Conservation (phyloP, 2,888 invertebrate genomes). For the Heliothis peltigera region DNA sequence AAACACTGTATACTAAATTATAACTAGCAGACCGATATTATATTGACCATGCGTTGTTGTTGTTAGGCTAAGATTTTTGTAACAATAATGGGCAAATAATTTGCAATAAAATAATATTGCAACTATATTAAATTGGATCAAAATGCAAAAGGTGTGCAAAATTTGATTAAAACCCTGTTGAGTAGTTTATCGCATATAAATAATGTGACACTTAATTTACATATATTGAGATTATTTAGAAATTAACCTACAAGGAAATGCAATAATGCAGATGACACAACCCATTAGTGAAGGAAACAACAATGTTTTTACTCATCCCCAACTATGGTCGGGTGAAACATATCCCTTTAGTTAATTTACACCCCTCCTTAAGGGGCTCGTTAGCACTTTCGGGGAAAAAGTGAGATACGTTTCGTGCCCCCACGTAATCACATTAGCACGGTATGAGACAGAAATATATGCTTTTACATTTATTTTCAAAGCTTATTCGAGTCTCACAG, state of each 20-base stretch:
- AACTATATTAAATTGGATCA: no score
- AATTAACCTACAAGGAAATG: slow-evolving; percentile 18
- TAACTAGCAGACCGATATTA: no score
- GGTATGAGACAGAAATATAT: slow-evolving; percentile 61
- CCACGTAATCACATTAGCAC: slow-evolving; percentile 71
- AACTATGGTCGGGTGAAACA: slow-evolving; percentile 50
- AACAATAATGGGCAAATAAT: no score
- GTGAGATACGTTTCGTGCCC: slow-evolving; percentile 62
- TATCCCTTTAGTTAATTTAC: slow-evolving; percentile 67
- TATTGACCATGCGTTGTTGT: no score
- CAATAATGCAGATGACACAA: slow-evolving; percentile 33
- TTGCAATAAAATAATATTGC: no score
- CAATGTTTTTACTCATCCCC: slow-evolving; percentile 40
- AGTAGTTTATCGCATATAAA: no score
- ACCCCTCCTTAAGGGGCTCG: slow-evolving; percentile 67
- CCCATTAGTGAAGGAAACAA: slow-evolving; percentile 15
- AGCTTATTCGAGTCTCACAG: slow-evolving; percentile 53
- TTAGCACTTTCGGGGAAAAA: slow-evolving; percentile 73
- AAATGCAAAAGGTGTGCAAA: no score
- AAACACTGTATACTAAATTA: no score
- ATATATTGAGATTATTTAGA: no score
- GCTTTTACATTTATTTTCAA: slow-evolving; percentile 64
- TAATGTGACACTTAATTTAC: no score
- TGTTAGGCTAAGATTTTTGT: no score
- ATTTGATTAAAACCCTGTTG: no score